These are phyloP conservation scores for Pterobdella sp. DNA, from an alignment of 2,888 invertebrate genomes.

Conservation along the genomic window DNA sequence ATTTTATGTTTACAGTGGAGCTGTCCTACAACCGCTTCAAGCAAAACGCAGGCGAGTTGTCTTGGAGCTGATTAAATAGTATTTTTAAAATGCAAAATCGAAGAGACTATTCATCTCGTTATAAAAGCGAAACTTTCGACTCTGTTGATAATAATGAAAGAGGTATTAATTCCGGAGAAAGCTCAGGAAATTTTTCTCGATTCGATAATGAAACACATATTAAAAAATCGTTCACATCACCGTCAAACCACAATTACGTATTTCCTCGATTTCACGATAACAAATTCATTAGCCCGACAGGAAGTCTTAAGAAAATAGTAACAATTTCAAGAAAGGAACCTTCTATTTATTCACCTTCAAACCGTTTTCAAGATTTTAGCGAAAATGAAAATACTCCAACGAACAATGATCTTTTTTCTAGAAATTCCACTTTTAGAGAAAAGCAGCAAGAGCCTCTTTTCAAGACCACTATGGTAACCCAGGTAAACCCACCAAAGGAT, in stretches of 20 bases:
- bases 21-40: no score
- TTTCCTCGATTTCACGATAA: neutral
- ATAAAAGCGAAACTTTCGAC: neutral
- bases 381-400: no score
- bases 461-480: slow-evolving; percentile 28
- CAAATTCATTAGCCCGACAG: neutral
- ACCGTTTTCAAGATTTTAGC: neutral
- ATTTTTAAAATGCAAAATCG: slow-evolving; percentile 10
- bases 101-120: neutral
- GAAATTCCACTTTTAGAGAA: no score
- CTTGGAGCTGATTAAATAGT: no score
- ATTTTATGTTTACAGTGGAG: no score
- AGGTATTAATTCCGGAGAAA: neutral
- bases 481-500: slow-evolving; percentile 13
- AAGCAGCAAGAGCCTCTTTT: slow-evolving; percentile 14
- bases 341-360: neutral
- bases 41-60: no score
- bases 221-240: neutral
- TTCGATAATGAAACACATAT: neutral
- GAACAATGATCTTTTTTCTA: no score
- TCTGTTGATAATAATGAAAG: neutral
- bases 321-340: neutral
- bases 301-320: neutral
- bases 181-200: neutral
- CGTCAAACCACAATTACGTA: neutral